A percentile compares a stretch with the other conserved stretches of the same genome.
Evolutionary conservation across 2,113 vertebrate species (phyloP).

Genomic region (Antechinus stuartii): DNA sequence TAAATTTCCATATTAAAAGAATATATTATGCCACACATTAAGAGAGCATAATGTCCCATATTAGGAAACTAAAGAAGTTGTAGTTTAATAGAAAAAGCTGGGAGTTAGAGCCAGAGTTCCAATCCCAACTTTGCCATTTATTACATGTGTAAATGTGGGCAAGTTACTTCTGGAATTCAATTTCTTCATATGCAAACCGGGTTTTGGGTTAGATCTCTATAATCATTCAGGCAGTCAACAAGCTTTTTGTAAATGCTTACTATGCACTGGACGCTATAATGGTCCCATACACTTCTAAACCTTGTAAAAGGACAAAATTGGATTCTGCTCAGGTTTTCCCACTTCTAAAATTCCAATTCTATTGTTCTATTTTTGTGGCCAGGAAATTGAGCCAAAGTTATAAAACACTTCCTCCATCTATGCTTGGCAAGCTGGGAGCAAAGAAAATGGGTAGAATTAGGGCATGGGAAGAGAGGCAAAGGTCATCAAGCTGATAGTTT

Average conservation of each 20-base stretch:
- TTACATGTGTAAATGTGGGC: background rate
- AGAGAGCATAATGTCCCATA: background rate
- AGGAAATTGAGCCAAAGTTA: background rate
- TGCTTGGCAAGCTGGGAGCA: background rate
- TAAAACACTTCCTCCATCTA: background rate
- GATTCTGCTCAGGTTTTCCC: background rate
- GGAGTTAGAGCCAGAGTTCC: background rate
- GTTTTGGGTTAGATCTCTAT: background rate
- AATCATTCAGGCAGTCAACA: background rate
- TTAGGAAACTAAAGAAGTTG: background rate
- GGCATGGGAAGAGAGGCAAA: background rate
- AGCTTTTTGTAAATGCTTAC: background rate
- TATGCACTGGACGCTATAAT: background rate
- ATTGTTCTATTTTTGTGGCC: background rate
- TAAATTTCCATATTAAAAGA: background rate
- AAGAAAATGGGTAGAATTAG: background rate
- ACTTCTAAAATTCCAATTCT: background rate
- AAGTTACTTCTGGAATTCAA: background rate
- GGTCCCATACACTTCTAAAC: background rate
- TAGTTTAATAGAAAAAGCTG: background rate
- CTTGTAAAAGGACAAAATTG: background rate
- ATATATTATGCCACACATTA: background rate
- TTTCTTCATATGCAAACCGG: background rate
- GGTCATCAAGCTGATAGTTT: background rate
- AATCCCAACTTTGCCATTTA: background rate